Conservation (phyloP, 2,888 invertebrate genomes). For the Microctonus aethiopoides region DNA sequence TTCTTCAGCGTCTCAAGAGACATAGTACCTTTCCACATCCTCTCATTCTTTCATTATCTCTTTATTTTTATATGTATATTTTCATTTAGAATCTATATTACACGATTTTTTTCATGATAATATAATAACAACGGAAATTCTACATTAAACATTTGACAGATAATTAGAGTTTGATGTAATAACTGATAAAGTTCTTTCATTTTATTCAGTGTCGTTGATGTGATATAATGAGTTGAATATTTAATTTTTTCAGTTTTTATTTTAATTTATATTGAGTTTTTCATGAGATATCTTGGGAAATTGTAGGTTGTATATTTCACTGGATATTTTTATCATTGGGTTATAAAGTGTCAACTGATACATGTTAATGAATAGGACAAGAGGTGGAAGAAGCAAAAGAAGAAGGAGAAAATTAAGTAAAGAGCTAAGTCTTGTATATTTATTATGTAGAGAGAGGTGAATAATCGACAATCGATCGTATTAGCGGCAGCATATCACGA, state of each 20-base stretch:
- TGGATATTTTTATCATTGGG: neutral
- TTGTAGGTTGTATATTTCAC: neutral
- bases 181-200: neutral
- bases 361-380: neutral
- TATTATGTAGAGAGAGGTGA: slow-evolving; percentile 18
- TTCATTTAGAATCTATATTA: neutral
- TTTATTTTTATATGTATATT: neutral
- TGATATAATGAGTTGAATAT: too few relatives aligned
- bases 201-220: too few relatives aligned
- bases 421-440: slow-evolving; percentile 38
- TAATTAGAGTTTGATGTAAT: neutral
- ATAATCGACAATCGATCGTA: slow-evolving; percentile 6
- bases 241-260: too few relatives aligned
- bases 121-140: neutral
- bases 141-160: neutral
- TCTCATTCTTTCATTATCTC: neutral
- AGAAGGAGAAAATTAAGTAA: slow-evolving; percentile 15
- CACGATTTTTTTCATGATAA: neutral
- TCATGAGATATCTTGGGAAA: neutral
- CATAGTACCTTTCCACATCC: neutral
- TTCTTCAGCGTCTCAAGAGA: slow-evolving; percentile 26
- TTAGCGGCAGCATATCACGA: slow-evolving; percentile 30
- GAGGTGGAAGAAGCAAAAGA: neutral
- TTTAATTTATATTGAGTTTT: neutral
- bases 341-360: neutral